Conservation (phyloP, 2,797 vertebrate genomes). For the Falco biarmicus region DNA sequence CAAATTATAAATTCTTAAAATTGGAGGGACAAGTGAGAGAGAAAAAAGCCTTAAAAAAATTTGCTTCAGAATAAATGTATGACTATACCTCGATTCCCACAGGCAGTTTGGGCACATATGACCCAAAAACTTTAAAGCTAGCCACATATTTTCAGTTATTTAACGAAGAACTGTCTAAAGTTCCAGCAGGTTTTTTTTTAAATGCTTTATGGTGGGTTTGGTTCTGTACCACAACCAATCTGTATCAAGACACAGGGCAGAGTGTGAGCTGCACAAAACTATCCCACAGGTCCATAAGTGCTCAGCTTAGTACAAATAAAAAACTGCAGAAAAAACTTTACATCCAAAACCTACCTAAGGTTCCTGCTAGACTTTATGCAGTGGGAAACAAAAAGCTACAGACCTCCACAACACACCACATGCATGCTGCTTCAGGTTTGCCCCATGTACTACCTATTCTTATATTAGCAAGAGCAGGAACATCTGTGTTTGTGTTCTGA, state of each 20-base stretch:
- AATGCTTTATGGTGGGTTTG: background rate
- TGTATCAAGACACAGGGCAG: background rate
- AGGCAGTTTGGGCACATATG: background rate
- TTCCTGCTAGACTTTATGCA: background rate
- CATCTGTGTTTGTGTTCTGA: background rate
- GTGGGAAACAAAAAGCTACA: background rate
- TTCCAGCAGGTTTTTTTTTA: background rate
- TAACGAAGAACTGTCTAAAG: background rate
- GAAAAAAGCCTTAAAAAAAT: background rate
- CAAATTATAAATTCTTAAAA: background rate
- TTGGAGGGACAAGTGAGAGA: background rate
- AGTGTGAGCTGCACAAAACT: background rate
- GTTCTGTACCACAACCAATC: background rate
- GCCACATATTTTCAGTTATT: background rate
- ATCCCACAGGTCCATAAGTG: background rate
- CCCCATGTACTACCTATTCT: background rate
- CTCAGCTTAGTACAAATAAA: background rate
- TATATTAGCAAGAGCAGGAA: background rate
- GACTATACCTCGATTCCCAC: background rate
- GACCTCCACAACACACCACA: background rate
- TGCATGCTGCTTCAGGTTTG: background rate
- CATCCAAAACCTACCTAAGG: background rate
- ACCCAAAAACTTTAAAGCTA: background rate
- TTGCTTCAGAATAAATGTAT: background rate
- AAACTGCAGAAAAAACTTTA: background rate